A percentile compares a stretch with the other conserved stretches of the same genome.
These are phyloP conservation scores for Propithecus deckenii DNA, from an alignment of 2,797 vertebrate species.

Conservation along the genomic window DNA sequence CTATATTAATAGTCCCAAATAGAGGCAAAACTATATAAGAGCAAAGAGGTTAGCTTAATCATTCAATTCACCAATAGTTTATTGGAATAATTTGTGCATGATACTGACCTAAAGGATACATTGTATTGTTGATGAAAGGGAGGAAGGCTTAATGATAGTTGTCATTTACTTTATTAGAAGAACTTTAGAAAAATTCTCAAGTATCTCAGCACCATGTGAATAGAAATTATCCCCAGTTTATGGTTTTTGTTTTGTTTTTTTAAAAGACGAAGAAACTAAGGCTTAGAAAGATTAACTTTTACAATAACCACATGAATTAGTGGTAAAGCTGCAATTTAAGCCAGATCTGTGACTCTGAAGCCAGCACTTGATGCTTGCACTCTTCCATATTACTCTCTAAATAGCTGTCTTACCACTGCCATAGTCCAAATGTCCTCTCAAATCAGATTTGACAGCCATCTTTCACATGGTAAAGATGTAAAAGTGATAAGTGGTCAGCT, in stretches of 20 bases:
- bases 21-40: not conserved
- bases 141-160: not conserved
- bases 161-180: not conserved
- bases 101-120: not conserved
- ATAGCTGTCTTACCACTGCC: not conserved
- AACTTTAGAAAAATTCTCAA: not conserved
- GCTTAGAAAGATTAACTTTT: slow-evolving; percentile 6
- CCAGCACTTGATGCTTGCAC: not conserved
- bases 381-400: not conserved
- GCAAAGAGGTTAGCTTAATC: not conserved
- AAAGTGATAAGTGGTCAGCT: not conserved
- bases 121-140: not conserved
- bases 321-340: not conserved
- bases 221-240: not conserved
- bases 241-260: not conserved
- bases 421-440: not conserved
- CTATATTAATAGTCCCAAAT: not conserved
- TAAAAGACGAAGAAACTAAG: not conserved
- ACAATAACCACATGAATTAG: not conserved
- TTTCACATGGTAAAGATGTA: not conserved
- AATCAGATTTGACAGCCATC: not conserved
- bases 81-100: slow-evolving; percentile 13
- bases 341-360: not conserved
- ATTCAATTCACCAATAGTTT: slow-evolving; percentile 42
- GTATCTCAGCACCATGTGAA: not conserved